Conservation (phyloP, 92 coral and sea anemone genomes). For the Actinernus sp. region DNA sequence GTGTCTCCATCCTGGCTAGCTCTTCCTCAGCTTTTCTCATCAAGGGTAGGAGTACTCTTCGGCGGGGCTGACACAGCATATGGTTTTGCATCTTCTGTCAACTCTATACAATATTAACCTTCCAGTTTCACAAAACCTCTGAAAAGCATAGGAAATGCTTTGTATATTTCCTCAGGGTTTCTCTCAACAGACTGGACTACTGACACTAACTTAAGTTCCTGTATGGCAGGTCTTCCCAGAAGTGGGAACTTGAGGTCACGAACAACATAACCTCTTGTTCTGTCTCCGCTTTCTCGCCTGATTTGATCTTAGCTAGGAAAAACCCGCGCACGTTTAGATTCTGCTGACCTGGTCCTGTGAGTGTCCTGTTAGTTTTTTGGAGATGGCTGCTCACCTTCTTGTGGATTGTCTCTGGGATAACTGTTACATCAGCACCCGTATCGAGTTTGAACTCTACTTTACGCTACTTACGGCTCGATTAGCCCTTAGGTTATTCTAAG, state of each 20-base stretch:
- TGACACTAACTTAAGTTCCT: conserved; percentile 2
- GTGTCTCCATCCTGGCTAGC: too few relatives aligned
- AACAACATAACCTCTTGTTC: conserved; percentile 3
- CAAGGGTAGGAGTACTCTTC: conserved; percentile 16
- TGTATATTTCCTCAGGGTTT: too few relatives aligned
- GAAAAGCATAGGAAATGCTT: conserved; percentile 6
- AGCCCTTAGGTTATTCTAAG: too few relatives aligned
- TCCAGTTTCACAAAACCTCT: conserved; percentile 8
- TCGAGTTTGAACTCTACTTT: too few relatives aligned
- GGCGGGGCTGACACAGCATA: conserved; percentile 9
- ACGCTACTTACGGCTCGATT: too few relatives aligned
- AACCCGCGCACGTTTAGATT: not conserved
- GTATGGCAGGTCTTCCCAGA: not conserved
- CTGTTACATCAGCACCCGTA: too few relatives aligned
- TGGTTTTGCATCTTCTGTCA: conserved; percentile 18
- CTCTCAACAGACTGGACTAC: conserved; percentile 1
- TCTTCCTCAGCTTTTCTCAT: conserved; percentile 4
- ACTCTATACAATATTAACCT: conserved; percentile 8
- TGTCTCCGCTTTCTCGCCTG: not conserved
- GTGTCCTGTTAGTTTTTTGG: not conserved
- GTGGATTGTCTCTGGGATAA: too few relatives aligned
- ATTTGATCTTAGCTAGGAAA: not conserved
- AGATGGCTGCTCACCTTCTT: too few relatives aligned
- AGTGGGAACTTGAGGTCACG: not conserved
- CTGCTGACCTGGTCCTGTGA: not conserved